Conservation (phyloP, 2,888 invertebrate species). For the Hipparchia sbordonii region DNA sequence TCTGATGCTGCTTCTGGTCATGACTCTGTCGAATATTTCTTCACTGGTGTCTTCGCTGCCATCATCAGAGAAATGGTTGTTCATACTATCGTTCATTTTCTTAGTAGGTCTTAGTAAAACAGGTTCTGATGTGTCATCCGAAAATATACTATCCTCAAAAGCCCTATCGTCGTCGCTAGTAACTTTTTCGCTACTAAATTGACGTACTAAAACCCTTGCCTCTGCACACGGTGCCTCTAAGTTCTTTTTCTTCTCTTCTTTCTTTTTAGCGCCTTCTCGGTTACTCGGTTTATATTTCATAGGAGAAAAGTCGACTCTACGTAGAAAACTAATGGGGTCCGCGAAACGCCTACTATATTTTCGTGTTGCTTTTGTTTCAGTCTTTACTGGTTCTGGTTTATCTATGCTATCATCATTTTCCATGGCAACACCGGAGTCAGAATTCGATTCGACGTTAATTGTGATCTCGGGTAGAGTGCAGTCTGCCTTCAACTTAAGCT, state of each 20-base stretch:
- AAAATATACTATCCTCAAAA: constrained; percentile 60
- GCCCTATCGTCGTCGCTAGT: constrained; percentile 69
- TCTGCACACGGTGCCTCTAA: constrained; percentile 61
- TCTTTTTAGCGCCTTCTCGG: constrained; percentile 63
- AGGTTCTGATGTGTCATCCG: constrained; percentile 61
- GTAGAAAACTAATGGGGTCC: constrained; percentile 74
- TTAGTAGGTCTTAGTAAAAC: constrained; percentile 67
- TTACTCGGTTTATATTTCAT: constrained; percentile 74
- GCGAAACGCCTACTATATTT: constrained; percentile 75
- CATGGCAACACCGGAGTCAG: constrained; percentile 74
- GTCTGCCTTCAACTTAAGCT: constrained; percentile 56
- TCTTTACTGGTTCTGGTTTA: constrained; percentile 59
- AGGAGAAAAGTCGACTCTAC: constrained; percentile 76
- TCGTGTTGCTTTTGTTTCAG: constrained; percentile 63
- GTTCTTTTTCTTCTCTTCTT: constrained; percentile 68
- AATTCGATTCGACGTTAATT: constrained; percentile 71
- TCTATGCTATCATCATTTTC: constrained; percentile 64
- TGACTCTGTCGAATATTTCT: constrained; percentile 75
- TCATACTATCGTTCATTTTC: constrained; percentile 76
- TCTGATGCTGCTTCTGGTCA: constrained; percentile 74
- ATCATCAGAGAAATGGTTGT: constrained; percentile 77
- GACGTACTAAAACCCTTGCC: constrained; percentile 55
- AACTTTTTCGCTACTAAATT: constrained; percentile 62
- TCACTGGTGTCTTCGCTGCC: constrained; percentile 79
- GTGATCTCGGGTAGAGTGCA: constrained; percentile 64